phyloP scores from a whole-genome alignment of 2,113 vertebrate genomes.

The Anguilla rostrata region DNA sequence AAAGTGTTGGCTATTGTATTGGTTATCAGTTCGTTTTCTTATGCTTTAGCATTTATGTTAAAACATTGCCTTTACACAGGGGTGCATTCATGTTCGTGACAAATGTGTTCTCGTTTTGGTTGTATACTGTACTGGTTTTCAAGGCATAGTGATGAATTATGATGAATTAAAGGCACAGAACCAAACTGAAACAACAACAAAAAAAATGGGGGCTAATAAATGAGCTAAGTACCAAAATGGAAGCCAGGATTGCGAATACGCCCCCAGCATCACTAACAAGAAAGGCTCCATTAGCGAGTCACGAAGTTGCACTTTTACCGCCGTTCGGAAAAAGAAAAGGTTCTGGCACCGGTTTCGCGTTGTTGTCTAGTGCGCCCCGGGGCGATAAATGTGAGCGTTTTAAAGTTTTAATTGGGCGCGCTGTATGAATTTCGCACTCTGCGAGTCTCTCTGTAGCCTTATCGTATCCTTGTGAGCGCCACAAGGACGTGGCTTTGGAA shows the following conservation, averaged over 20 bases:
- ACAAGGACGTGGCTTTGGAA: neutral
- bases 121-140: neutral
- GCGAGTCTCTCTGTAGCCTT: neutral
- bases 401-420: neutral
- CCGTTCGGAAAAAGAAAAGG: neutral
- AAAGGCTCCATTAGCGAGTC: too few species aligned
- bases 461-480: neutral
- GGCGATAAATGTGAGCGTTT: neutral
- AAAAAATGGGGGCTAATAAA: too few species aligned
- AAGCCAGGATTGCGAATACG: too few species aligned
- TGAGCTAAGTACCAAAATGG: too few species aligned
- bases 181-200: neutral
- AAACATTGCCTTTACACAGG: neutral
- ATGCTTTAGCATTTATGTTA: neutral
- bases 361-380: neutral
- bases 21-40: neutral
- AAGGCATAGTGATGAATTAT: neutral
- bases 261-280: too few species aligned
- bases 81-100: neutral
- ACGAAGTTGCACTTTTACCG: neutral
- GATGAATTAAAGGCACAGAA: neutral
- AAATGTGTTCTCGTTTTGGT: neutral
- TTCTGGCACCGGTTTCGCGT: neutral
- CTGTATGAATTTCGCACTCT: neutral
- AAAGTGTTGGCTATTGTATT: constrained; percentile 18